These are phyloP conservation scores for Reticulitermes lucifugus DNA, from an alignment of 2,888 invertebrate species.

Conservation along the genomic window DNA sequence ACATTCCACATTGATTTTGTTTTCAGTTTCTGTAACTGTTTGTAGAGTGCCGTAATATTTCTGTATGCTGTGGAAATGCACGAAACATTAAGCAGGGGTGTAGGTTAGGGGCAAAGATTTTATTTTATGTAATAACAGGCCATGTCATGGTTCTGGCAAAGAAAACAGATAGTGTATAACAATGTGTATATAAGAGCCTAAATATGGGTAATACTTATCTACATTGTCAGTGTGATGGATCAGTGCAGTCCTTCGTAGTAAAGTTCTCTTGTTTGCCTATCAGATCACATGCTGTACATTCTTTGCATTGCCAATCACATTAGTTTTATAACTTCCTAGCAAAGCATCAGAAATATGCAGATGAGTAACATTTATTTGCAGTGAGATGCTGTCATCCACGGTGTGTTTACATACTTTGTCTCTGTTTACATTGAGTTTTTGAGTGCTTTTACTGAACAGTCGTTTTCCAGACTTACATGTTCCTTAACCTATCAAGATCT, in stretches of 20 bases:
- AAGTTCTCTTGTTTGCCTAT: constrained; percentile 36
- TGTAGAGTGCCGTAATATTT: constrained; percentile 56
- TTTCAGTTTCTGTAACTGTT: constrained; percentile 48
- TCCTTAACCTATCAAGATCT: constrained; percentile 57
- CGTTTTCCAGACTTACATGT: constrained; percentile 48
- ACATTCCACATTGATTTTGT: constrained; percentile 54
- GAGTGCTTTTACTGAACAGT: constrained; percentile 45
- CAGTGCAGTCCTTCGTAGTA: constrained; percentile 37
- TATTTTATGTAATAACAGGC: constrained; percentile 59
- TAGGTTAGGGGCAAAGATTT: constrained; percentile 62
- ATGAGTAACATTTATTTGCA: constrained; percentile 43
- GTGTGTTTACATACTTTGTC: constrained; percentile 39
- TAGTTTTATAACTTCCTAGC: constrained; percentile 46
- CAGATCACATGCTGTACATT: constrained; percentile 47
- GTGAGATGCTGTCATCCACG: constrained; percentile 21
- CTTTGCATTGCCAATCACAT: constrained; percentile 50
- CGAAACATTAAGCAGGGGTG: constrained; percentile 88
- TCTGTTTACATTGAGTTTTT: constrained; percentile 46
- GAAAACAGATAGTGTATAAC: constrained; percentile 50
- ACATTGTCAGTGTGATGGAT: constrained; percentile 41
- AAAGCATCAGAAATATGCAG: constrained; percentile 31
- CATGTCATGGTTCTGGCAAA: constrained; percentile 48
- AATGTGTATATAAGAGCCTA: constrained; percentile 45
- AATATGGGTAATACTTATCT: constrained; percentile 43
- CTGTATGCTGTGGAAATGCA: constrained; percentile 90